Conservation (phyloP, 1,140 invertebrate genomes). For the Megalonaias nervosa region DNA sequence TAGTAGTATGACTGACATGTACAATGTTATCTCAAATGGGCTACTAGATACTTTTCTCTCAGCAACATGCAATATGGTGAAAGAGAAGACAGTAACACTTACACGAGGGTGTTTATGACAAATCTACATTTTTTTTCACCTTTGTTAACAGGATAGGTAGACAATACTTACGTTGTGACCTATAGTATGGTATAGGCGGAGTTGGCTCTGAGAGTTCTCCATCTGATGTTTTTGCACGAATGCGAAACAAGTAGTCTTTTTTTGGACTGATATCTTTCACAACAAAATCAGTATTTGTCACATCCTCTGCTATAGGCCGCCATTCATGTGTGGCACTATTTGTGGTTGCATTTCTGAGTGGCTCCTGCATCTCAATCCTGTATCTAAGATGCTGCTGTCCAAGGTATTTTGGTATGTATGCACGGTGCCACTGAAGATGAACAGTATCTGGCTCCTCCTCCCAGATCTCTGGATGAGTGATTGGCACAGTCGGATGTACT, state of each 20-base stretch:
- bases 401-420: constrained; percentile 55
- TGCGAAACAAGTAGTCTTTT: constrained; percentile 62
- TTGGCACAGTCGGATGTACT: constrained; percentile 57
- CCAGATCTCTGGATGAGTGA: constrained; percentile 52
- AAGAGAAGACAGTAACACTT: no score
- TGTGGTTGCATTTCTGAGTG: constrained; percentile 27
- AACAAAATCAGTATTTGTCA: constrained; percentile 48
- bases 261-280: constrained; percentile 56
- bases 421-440: constrained; percentile 58
- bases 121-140: not conserved
- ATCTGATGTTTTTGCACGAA: constrained; percentile 88
- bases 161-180: constrained; percentile 45
- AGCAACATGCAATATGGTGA: no score
- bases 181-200: constrained; percentile 61
- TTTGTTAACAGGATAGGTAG: constrained; percentile 1
- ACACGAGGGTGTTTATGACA: no score
- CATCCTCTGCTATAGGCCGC: constrained; percentile 55
- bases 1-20: no score
- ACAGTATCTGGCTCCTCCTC: constrained; percentile 53
- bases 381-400: constrained; percentile 37
- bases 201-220: constrained; percentile 66
- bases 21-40: no score
- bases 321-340: constrained; percentile 44
- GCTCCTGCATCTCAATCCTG: constrained; percentile 54
- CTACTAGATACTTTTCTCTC: no score